Percentiles rank a stretch among this genome's conserved stretches.
These are phyloP conservation scores for Molossus alvarezi DNA, from an alignment of 2,797 vertebrate species.

Conservation along the genomic window DNA sequence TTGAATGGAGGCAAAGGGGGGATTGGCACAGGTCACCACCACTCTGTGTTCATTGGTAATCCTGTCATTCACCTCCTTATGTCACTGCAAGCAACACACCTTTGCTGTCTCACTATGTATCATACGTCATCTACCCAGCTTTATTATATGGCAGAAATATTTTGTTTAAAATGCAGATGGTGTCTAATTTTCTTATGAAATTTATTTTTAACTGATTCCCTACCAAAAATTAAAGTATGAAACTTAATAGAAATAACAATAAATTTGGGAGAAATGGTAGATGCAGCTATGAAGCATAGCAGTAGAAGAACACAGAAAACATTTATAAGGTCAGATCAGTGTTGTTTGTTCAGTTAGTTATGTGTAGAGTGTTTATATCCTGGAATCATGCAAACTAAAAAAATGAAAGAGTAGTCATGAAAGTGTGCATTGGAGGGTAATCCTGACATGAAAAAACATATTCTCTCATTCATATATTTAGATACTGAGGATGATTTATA, in stretches of 20 bases:
- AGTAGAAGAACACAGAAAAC: neutral
- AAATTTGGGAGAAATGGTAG: neutral
- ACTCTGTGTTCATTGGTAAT: neutral
- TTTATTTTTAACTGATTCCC: slow-evolving; percentile 12
- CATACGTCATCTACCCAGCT: neutral
- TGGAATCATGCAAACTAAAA: neutral
- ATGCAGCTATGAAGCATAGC: neutral
- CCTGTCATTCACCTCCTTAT: neutral
- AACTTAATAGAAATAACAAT: neutral
- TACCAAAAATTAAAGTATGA: neutral
- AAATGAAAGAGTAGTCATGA: neutral
- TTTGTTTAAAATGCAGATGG: neutral
- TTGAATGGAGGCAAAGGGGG: neutral
- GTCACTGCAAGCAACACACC: neutral
- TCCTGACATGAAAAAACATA: neutral
- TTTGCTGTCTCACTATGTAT: neutral
- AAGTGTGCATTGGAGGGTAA: neutral
- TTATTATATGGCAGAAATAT: neutral
- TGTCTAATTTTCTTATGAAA: neutral
- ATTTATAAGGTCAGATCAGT: neutral
- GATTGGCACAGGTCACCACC: neutral
- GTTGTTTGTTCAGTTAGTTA: neutral
- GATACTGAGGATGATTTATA: neutral
- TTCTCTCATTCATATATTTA: neutral
- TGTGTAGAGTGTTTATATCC: neutral